Evolutionary conservation across 53 echinoderm and acorn worm genomes (phyloP), one percentile per base, ranked within the genome.

Genomic region (Echinometra lucunter): DNA sequence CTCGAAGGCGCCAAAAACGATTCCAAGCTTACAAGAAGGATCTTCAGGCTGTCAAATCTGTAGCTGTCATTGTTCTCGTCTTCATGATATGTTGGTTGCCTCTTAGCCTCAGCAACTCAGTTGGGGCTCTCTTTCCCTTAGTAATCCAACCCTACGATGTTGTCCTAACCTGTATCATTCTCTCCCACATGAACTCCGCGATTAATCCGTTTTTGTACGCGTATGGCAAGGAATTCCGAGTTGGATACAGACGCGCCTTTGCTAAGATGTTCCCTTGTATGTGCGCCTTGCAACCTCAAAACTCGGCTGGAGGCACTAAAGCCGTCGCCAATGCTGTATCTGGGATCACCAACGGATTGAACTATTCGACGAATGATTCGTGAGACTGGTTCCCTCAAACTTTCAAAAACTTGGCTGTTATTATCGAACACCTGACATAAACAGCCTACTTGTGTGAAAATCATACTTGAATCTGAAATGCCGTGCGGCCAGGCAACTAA

Each of bases 11-110:
- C 58, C 95, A 96, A 74, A 94, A 94, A 9, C 94, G 92, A n/a
- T 95, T 96, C 80, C 78, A 91, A n/a, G 91, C 96, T 44, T 96
- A 96, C 94, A 96, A 94, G 89, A 95, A 96, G 60, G 97, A 97
- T 92, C 85, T 97, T 47, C 92, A 95, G 45, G 97, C 97, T 2
- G 97, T 95, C 58, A 97, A 97, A 75, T 95, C 97, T 0, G 96
- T 97, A 19, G 97, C 95, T 12, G 92, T 97, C 60, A 97, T 97
- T 95, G 95, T 97, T 30, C 92, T 97, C 17, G 92, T 96, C 35
- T 97, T 97, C 94, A 96, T 96, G 93, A 17, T 96, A 6, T 97
- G 96, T 30, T 97, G 97, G 97, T 91, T 97, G 66, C 97, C 97
- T n/a, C 93, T 97, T n/a, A 95, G 95, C 85, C 78, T 97, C 58